These are phyloP conservation scores for Cyprinella venusta DNA, from an alignment of 2,797 vertebrate species.

Conservation along the genomic window DNA sequence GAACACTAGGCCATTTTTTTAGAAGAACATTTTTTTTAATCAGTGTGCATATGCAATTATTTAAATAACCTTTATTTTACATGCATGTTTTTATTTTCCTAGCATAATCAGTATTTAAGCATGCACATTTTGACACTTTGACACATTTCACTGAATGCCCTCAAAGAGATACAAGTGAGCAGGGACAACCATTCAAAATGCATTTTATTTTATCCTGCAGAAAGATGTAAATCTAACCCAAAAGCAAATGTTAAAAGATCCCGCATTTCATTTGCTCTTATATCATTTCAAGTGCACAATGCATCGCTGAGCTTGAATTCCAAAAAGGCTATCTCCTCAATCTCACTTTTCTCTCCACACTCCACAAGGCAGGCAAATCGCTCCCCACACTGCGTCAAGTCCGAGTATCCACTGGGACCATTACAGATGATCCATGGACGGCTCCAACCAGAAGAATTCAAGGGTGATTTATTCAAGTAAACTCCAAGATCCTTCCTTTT, in stretches of 20 bases:
- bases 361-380: conserved; percentile 89
- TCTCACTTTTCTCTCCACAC: conserved; percentile 76
- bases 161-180: background rate
- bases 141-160: background rate
- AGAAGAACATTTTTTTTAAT: no score
- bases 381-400: conserved; percentile 81
- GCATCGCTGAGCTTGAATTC: conserved; percentile 53
- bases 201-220: background rate
- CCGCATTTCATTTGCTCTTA: background rate
- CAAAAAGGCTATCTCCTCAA: conserved; percentile 85
- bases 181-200: background rate
- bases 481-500: conserved; percentile 82
- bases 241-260: background rate
- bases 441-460: conserved; percentile 76
- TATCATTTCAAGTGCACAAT: conserved; percentile 3
- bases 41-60: background rate
- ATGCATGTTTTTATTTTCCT: background rate
- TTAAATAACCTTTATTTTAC: background rate
- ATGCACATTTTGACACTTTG: background rate
- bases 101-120: background rate
- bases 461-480: conserved; percentile 84
- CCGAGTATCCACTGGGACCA: conserved; percentile 90
- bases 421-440: conserved; percentile 80
- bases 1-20: no score
- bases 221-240: background rate